Percentiles rank a stretch among this genome's conserved stretches.
phyloP scores from a whole-genome alignment of 2,113 vertebrate genomes.

The Silurus asotus region DNA sequence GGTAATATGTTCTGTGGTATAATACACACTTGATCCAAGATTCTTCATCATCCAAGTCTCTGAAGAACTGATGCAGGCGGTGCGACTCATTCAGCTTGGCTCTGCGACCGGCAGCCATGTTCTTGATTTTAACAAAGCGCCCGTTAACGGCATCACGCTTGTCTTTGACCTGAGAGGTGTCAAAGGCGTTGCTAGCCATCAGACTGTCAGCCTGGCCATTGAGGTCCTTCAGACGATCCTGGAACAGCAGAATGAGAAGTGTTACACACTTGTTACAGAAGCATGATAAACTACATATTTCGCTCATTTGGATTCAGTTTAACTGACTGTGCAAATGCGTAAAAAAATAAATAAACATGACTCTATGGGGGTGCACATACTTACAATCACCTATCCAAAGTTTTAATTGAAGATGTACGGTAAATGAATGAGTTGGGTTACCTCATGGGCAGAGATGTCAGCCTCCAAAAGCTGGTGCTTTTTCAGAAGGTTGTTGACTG shows the following conservation, averaged over 20 bases:
- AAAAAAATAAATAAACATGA: neutral
- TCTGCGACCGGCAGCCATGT: conserved; percentile 84
- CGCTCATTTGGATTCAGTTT: neutral
- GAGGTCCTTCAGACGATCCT: conserved; percentile 97
- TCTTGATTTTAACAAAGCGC: conserved; percentile 91
- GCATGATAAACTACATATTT: neutral
- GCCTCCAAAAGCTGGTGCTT: conserved; percentile 97
- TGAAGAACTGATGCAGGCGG: conserved; percentile 97
- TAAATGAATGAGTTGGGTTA: conserved; percentile 51
- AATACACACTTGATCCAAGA: conserved; percentile 95
- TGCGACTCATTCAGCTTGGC: conserved; percentile 93
- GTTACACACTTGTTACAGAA: neutral
- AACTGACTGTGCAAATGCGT: neutral
- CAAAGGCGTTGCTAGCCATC: conserved; percentile 94
- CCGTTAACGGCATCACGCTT: conserved; percentile 89
- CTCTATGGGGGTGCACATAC: neutral
- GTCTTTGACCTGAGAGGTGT: conserved; percentile 93
- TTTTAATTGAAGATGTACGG: neutral
- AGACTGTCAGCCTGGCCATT: conserved; percentile 96
- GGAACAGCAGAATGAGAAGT: neutral
- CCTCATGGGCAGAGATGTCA: conserved; percentile 97
- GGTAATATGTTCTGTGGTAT: neutral
- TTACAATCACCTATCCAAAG: neutral
- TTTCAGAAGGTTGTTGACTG: conserved; percentile 96
- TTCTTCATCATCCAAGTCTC: conserved; percentile 97